phyloP scores from a whole-genome alignment of 2,888 invertebrate genomes.

The Sinotaia quadrata region DNA sequence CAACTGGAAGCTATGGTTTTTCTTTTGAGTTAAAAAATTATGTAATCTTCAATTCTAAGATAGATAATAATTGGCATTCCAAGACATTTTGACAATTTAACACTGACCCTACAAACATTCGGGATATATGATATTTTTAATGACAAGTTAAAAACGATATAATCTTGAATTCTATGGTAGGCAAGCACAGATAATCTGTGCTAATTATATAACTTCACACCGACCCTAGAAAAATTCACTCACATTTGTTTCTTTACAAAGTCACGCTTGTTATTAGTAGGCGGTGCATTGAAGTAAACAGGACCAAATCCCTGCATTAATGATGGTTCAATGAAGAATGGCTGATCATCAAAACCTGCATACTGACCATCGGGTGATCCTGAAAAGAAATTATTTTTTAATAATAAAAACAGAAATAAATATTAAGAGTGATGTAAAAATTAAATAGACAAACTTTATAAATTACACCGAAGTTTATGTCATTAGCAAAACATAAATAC shows the following conservation, averaged over 20 bases:
- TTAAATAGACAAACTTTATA: too few relatives aligned
- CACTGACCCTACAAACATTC: background rate
- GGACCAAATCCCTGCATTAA: conserved; percentile 41
- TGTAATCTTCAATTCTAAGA: too few relatives aligned
- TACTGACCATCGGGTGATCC: conserved; percentile 4
- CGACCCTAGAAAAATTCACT: conserved; percentile 72
- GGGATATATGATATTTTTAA: background rate
- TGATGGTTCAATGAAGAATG: conserved; percentile 23
- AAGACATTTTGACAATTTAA: background rate
- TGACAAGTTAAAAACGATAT: background rate
- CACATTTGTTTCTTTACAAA: conserved; percentile 92
- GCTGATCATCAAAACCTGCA: conserved; percentile 12
- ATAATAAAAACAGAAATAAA: background rate
- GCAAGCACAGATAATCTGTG: background rate
- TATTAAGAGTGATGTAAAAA: background rate
- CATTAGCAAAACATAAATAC: too few relatives aligned
- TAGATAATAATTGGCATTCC: too few relatives aligned
- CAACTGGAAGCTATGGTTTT: too few relatives aligned
- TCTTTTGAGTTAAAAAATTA: too few relatives aligned
- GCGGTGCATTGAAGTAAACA: conserved; percentile 54
- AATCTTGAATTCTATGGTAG: too few relatives aligned
- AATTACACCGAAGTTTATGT: too few relatives aligned
- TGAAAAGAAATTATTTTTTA: background rate
- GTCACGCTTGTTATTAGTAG: conserved; percentile 82
- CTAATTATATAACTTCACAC: too few relatives aligned